Base-by-base conservation (phyloP, 1,140 invertebrate genomes). In the Mamestra configurata region DNA sequence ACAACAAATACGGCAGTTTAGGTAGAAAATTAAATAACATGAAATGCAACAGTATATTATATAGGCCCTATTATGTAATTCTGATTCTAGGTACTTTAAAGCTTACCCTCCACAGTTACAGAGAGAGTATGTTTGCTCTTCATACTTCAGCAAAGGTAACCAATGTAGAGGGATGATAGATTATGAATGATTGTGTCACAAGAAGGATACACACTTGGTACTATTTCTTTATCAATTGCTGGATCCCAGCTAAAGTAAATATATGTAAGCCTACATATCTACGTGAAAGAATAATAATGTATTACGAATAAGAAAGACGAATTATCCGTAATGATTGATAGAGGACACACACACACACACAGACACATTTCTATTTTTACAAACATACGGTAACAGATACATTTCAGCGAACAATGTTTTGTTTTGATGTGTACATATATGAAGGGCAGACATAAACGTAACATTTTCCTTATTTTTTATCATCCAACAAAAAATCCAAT, bases 391-490 rank as follows among this genome's bases (percentile, higher is more conserved):
- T 49, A 76, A 40, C 71, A 76, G 73, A 76, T 76, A 76, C 46
- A 31, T 76, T 46, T 64, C 57, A 64, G 5, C 4, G 40, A 76
- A 76, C 24, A 51, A 46, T 37, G 57, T 61, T 46, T 76, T 76
- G 73, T 76, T 76, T 64, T 76, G 57, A 76, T 76, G 43, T 64
- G 55, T 76, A 76, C 40, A 59, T 24, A 66, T 27, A 72, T 53
- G 37, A 73, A 73, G 55, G 71, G 18, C 31, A 31, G 43, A 15
- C 46, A 51, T 51, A 76, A 61, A 46, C 24, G 22, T 20, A 18
- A 49, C 22, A 7, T 76, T 76, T 76, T 76, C 73, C 73, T 76
- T 76, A 76, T 76, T 76, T 35, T 76, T 76, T 76, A 76, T 61
- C 20, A 76, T 76, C 15, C 24, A 31, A 35, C 37, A 75, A 59